Percentiles rank a stretch among this genome's conserved stretches.
phyloP scores from a whole-genome alignment of 2,797 vertebrate species.

The Urosaurus nigricauda region DNA sequence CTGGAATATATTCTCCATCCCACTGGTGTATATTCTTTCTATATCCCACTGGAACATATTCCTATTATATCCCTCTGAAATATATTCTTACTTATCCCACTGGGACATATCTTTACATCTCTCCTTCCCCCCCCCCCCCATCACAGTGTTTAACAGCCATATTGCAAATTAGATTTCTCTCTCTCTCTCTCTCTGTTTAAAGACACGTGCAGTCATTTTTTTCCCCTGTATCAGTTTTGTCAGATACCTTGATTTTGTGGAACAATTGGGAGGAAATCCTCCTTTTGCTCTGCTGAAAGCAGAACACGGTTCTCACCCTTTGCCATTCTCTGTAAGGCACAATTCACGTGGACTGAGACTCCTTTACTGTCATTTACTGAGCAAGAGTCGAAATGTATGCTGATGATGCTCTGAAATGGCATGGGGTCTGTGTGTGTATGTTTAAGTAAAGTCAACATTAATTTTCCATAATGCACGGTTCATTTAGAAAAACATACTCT shows the following conservation, averaged over 20 bases:
- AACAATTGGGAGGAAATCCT: neutral
- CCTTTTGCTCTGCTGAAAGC: too few relatives aligned
- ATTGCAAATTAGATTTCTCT: too few relatives aligned
- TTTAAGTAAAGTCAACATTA: neutral
- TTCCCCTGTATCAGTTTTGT: neutral
- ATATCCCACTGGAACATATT: too few relatives aligned
- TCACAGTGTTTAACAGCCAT: neutral
- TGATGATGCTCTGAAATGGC: neutral
- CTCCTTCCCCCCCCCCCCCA: too few relatives aligned
- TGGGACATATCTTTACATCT: neutral
- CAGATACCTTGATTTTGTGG: neutral
- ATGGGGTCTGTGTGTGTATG: neutral
- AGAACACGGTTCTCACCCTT: neutral
- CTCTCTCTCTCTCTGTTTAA: neutral
- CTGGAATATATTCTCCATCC: too few relatives aligned
- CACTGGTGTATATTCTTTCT: too few relatives aligned
- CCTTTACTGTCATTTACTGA: neutral
- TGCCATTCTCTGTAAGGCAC: neutral
- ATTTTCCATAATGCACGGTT: neutral
- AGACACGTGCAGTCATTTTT: neutral
- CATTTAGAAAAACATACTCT: neutral
- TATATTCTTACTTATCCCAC: neutral
- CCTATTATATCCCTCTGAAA: too few relatives aligned
- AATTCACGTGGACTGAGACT: neutral
- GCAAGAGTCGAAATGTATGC: neutral